A percentile compares a stretch with the other conserved stretches of the same genome.
phyloP scores from a whole-genome alignment of 2,888 invertebrate species.

The Euplexia lucipara region DNA sequence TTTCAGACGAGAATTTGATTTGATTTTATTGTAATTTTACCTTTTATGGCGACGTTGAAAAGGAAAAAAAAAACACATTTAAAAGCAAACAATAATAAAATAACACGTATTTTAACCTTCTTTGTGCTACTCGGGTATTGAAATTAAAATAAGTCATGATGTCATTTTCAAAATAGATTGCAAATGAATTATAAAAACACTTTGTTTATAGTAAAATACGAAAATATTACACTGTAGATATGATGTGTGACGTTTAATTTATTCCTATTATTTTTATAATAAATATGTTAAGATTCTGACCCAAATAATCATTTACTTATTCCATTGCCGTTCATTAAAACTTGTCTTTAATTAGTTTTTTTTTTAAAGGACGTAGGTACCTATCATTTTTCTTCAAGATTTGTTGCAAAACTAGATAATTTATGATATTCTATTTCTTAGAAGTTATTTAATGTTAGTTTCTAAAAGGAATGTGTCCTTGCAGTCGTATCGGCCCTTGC shows the following conservation, averaged over 20 bases:
- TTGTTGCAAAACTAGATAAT: not conserved
- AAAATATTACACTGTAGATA: not conserved
- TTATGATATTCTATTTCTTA: not conserved
- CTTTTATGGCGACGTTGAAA: slow-evolving; percentile 23
- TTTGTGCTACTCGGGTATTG: not conserved
- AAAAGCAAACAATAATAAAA: slow-evolving; percentile 9
- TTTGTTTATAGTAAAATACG: slow-evolving; percentile 10
- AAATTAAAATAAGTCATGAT: slow-evolving; percentile 18
- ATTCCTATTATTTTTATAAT: slow-evolving; percentile 17
- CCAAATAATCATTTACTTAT: slow-evolving; percentile 35
- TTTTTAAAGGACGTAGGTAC: slow-evolving; percentile 3
- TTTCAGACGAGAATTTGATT: slow-evolving; percentile 42
- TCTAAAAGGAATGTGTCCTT: slow-evolving; percentile 32
- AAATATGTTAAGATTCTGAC: slow-evolving; percentile 8
- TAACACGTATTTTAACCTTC: not conserved
- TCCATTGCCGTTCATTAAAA: slow-evolving; percentile 35
- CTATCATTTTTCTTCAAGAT: slow-evolving; percentile 6
- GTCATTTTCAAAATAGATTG: slow-evolving; percentile 38
- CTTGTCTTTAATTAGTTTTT: slow-evolving; percentile 7
- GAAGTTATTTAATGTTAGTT: not conserved
- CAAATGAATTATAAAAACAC: slow-evolving; percentile 3
- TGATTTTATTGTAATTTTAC: slow-evolving; percentile 30
- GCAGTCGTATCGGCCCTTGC: slow-evolving; percentile 12
- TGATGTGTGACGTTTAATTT: slow-evolving; percentile 13
- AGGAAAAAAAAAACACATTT: slow-evolving; percentile 8